Evolutionary conservation across 30 jellyfish, hydroid and myxozoan species (phyloP).

Genomic region (Rhopilema esculentum): DNA sequence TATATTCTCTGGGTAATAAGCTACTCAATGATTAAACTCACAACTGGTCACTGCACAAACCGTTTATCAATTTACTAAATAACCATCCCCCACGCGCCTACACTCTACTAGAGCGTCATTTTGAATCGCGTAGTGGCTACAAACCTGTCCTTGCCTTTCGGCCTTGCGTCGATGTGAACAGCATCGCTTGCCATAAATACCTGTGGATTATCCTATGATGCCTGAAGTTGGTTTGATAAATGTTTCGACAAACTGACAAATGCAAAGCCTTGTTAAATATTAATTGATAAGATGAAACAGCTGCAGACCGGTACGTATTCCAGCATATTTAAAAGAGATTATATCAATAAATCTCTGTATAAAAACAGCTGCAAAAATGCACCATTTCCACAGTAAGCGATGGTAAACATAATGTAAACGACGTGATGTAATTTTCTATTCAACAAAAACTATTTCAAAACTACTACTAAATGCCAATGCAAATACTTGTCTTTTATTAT

Average conservation of each 20-base stretch:
- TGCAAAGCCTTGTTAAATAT: not conserved
- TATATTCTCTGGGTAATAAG: no score
- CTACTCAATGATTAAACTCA: no score
- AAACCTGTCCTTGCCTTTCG: not conserved
- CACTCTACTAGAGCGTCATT: no score
- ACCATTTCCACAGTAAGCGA: not conserved
- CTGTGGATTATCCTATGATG: not conserved
- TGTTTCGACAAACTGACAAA: not conserved
- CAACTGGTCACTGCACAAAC: no score
- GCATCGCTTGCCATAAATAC: not conserved
- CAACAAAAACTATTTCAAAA: not conserved
- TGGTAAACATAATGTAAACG: not conserved
- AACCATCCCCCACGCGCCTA: no score
- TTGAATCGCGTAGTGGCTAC: no score
- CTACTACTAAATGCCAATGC: no score
- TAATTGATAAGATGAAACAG: not conserved
- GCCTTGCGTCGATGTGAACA: not conserved
- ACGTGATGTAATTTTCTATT: not conserved
- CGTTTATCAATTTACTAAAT: no score
- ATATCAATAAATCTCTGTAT: not conserved
- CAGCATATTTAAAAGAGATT: not conserved
- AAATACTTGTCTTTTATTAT: no score
- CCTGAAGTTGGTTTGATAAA: not conserved
- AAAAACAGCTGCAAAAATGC: not conserved
- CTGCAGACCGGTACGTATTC: not conserved